A percentile compares a stretch with the other conserved stretches of the same genome.
phyloP scores from a whole-genome alignment of 2,888 invertebrate genomes.

The Caenorhabditis imperialis region DNA sequence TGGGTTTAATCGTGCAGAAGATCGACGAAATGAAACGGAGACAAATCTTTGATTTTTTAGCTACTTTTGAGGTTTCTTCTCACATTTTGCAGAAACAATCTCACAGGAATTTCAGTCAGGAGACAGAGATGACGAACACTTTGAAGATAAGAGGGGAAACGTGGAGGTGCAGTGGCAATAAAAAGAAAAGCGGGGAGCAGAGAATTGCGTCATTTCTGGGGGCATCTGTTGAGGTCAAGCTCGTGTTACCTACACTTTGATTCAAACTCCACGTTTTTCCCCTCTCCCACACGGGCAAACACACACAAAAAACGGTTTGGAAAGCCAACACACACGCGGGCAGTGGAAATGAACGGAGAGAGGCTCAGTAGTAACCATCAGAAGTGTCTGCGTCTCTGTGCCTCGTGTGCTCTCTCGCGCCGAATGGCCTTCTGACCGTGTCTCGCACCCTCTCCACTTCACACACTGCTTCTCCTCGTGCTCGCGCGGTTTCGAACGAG shows the following conservation, averaged over 20 bases:
- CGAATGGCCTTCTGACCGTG: conserved; percentile 35
- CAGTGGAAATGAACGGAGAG: conserved; percentile 28
- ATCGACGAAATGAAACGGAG: no score
- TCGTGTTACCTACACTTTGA: conserved; percentile 46
- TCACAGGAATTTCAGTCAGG: conserved; percentile 1
- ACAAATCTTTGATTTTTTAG: no score
- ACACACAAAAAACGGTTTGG: conserved; percentile 4
- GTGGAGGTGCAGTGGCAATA: conserved; percentile 6
- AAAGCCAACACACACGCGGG: conserved; percentile 10
- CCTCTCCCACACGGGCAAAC: conserved; percentile 5
- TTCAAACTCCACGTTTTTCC: not conserved
- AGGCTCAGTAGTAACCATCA: conserved; percentile 37
- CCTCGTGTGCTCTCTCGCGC: conserved; percentile 2
- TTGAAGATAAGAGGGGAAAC: conserved; percentile 24
- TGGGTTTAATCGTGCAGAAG: conserved; percentile 41
- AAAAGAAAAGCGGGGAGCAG: conserved; percentile 5
- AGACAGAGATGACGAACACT: conserved; percentile 20
- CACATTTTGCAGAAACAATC: conserved; percentile 7
- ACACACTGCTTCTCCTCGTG: not conserved
- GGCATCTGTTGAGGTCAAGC: conserved; percentile 41
- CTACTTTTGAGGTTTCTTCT: no score
- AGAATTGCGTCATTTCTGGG: conserved; percentile 44
- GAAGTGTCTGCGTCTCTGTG: conserved; percentile 24
- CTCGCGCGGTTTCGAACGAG: conserved; percentile 26
- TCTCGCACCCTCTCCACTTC: conserved; percentile 16